Evolutionary conservation across 2,888 invertebrate species (phyloP), one percentile per base, ranked within the genome.

Genomic region (Globia sparganii): DNA sequence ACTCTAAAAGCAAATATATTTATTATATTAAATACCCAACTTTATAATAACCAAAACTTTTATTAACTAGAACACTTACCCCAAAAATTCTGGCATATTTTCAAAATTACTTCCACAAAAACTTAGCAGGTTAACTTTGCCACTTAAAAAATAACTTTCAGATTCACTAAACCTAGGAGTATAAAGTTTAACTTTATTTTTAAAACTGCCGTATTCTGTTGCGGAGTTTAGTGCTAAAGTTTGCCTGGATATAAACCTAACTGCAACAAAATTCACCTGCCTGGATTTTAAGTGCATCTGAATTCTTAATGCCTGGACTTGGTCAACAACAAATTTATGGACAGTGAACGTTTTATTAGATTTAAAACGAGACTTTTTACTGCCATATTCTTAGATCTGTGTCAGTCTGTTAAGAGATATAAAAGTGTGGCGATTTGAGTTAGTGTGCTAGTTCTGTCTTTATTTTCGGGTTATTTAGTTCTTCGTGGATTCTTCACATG

Each of bases 261-360:
- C 65, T 73, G 82, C 69, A 81, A 71, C 66, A 62, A 69, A 78
- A 75, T 68, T 78, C 78, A 83, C 80, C 85, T 83, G 78, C 49
- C 65, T 70, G 74, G 87, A 89, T 88, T 89, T 86, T 87, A 87
- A 88, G 87, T 86, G 86, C 81, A 82, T 66, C 82, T 88, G 87
- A 87, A 89, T 89, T 84, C 70, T 86, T 89, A 80, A 88, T 83
- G 68, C 68, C 46, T 34, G 11, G 72, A 84, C 82, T 88, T 88
- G 75, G 83, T 77, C 81, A 78, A 82, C 69, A 69, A 61, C 49
- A 72, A 81, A 84, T 86, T 85, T 87, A 86, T 86, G 78, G 66
- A 49, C 73, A 68, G 59, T 85, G 72, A 85, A 83, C 75, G 66
- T 68, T 85, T 83, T 84, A 82, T 86, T 82, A 70, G 75, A 64